Percentiles rank a stretch among this genome's conserved stretches.
Conservation (phyloP, 37 sponge, comb jelly and placozoan species). For the Eunapius fragilis region DNA sequence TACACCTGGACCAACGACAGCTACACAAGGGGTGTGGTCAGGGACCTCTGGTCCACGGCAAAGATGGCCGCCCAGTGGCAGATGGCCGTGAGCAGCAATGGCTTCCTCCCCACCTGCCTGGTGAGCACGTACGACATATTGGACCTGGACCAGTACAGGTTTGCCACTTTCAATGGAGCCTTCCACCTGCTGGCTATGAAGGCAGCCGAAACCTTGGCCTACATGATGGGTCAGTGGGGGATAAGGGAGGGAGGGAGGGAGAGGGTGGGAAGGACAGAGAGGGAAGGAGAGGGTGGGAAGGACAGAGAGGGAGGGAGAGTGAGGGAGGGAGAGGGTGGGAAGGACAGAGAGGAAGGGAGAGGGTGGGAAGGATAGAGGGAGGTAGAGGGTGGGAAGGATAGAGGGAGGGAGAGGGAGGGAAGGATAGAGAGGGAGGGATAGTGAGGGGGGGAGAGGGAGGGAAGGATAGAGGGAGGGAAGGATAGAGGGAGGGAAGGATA, state of each 20-base stretch:
- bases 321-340: too few relatives aligned
- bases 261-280: neutral
- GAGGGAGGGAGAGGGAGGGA: too few relatives aligned
- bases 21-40: neutral
- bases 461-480: too few relatives aligned
- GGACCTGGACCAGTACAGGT: neutral
- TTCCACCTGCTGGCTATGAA: conserved; percentile 20
- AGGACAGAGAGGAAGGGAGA: too few relatives aligned
- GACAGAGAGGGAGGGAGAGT: too few relatives aligned
- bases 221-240: neutral
- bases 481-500: too few relatives aligned
- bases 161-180: neutral
- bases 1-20: neutral
- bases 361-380: too few relatives aligned
- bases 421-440: too few relatives aligned
- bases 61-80: conserved; percentile 24
- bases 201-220: conserved; percentile 7
- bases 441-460: too few relatives aligned
- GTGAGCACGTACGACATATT: conserved; percentile 15
- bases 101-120: neutral
- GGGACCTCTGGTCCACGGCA: conserved; percentile 12
- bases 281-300: too few relatives aligned
- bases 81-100: neutral
- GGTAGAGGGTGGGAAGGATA: too few relatives aligned
- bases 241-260: too few relatives aligned